Evolutionary conservation across 2,888 invertebrate genomes (phyloP).

Genomic region (Amphipoea oculea): DNA sequence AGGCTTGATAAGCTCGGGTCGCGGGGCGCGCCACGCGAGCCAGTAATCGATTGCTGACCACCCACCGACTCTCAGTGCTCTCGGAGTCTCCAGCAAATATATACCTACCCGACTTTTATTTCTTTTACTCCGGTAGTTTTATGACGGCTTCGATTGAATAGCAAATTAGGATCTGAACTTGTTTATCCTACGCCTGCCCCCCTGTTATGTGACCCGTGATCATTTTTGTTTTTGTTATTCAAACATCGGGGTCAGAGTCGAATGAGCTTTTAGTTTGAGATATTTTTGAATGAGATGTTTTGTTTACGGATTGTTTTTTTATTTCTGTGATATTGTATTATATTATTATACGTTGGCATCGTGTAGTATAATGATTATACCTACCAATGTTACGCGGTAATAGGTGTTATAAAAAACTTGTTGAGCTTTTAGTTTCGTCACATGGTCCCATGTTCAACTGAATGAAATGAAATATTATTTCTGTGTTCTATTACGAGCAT

Average conservation of each 20-base stretch:
- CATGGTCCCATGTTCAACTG: conserved; percentile 16
- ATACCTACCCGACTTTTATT: conserved; percentile 65
- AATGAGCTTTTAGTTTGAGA: conserved; percentile 5
- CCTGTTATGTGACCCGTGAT: conserved; percentile 46
- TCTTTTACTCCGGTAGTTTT: conserved; percentile 69
- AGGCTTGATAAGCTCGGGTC: conserved; percentile 79
- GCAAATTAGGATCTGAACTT: conserved; percentile 56
- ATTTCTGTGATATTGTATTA: neutral
- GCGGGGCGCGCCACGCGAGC: conserved; percentile 80
- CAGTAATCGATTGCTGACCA: conserved; percentile 75
- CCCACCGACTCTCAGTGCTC: conserved; percentile 69
- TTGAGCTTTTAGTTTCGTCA: conserved; percentile 42
- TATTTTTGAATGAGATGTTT: conserved; percentile 15
- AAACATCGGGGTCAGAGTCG: conserved; percentile 14
- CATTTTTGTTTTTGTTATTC: conserved; percentile 57
- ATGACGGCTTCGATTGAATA: conserved; percentile 61
- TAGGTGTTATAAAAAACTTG: conserved; percentile 44
- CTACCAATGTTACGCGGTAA: neutral
- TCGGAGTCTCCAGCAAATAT: conserved; percentile 60
- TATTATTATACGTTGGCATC: neutral
- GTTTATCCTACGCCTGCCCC: conserved; percentile 43
- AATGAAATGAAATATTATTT: conserved; percentile 48
- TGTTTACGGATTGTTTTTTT: conserved; percentile 8
- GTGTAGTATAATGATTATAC: neutral
- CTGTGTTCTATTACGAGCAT: conserved; percentile 27